Base-by-base conservation (phyloP, 2,888 invertebrate species). In the Chorisops tibialis region DNA sequence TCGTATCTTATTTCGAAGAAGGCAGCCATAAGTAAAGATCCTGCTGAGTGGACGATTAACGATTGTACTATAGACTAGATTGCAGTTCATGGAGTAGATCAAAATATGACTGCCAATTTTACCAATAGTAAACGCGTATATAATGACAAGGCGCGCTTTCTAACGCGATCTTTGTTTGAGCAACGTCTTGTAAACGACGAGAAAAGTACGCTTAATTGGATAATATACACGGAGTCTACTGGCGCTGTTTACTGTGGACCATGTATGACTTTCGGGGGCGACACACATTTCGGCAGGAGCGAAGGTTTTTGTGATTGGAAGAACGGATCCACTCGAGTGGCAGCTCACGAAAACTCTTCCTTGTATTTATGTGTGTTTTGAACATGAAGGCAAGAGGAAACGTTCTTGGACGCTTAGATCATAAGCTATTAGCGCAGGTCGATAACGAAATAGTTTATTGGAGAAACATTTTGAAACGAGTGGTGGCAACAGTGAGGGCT, bases 241-340 rank as follows among this genome's bases (percentile, higher is more conserved):
- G 47, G 58, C 11, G 9, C 11, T 35, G 58, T 59, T 56, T 59
- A 21, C 21, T 59, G 58, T 47, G 47, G 58, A 47, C 58, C 58
- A n/a, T 45, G 58, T 38, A 30, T 59, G 30, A 7, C 18, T 35
- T 59, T 59, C 21, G 35, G 18, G 2, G 58, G 47, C 16, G 47
- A 19, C 21, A 47, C 30, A 14, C 14, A 22, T 24, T 59, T 59
- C 37, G 4, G 19, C 24, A 59, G 35, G 5, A 47, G 21, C 19
- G 35, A 59, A 58, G 58, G 47, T 30, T 52, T 52, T n/a, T 37
- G 18, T 37, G 38, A 52, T 50, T 50, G 22, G 50, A 50, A 50
- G 30, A 50, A 50, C 30, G n/a, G n/a, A n/a, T n/a, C n/a, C n/a
- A n/a, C n/a, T n/a, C n/a, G n/a, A n/a, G n/a, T n/a, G n/a, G n/a